A percentile compares a stretch with the other conserved stretches of the same genome.
Evolutionary conservation across 2,888 invertebrate genomes (phyloP).

Genomic region (Melangyna quadrimaculata): DNA sequence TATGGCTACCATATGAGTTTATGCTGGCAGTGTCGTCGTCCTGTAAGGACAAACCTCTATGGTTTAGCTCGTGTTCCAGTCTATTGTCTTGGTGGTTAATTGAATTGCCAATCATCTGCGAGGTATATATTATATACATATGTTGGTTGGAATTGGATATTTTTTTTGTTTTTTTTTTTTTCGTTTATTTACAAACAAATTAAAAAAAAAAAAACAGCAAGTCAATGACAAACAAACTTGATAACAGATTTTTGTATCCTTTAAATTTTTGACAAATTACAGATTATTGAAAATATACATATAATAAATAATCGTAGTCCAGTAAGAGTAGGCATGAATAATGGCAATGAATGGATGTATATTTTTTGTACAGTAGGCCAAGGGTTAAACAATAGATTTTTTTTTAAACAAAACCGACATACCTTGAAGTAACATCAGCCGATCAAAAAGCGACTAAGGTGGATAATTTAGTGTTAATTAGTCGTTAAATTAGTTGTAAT

Average conservation of each 20-base stretch:
- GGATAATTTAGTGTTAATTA: no score
- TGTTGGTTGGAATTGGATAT: conserved; percentile 56
- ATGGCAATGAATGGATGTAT: not conserved
- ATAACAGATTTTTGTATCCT: not conserved
- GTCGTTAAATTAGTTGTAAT: no score
- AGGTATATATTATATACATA: conserved; percentile 62
- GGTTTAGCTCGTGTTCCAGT: conserved; percentile 88
- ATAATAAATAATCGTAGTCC: not conserved
- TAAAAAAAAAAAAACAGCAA: conserved; percentile 16
- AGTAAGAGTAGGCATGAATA: not conserved
- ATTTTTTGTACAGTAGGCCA: no score
- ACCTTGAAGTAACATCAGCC: no score
- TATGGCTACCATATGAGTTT: conserved; percentile 95
- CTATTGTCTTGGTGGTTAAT: conserved; percentile 90
- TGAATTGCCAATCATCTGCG: conserved; percentile 86
- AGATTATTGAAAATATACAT: not conserved
- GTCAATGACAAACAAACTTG: not conserved
- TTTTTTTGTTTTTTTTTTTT: conserved; percentile 45
- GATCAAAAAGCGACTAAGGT: no score
- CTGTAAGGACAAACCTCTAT: conserved; percentile 87
- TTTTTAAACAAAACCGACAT: no score
- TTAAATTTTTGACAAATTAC: conserved; percentile 8
- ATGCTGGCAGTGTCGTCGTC: conserved; percentile 92
- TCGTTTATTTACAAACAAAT: conserved; percentile 40
- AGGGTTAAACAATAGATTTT: no score